Evolutionary conservation across 1,140 invertebrate genomes (phyloP), one percentile per base, ranked within the genome.

Genomic region (Muscidifurax raptorellus): DNA sequence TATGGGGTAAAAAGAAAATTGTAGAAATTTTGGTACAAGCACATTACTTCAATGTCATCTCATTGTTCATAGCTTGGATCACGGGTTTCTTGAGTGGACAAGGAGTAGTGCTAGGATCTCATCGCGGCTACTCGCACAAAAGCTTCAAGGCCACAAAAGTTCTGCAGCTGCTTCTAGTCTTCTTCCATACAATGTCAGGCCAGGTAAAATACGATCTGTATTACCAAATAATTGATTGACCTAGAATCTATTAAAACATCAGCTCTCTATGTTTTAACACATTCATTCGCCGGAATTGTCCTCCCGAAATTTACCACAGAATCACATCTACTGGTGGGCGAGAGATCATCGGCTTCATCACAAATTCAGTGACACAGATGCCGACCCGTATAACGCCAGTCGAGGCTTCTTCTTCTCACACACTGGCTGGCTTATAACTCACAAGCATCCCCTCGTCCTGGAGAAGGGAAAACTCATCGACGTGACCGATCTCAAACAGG

Each of bases 261-360:
- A 47, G 44, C 44, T 15, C 44, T 13, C 15, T 5, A 1, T 18
- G 0, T 47, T n/a, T n/a, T n/a, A n/a, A n/a, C n/a, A n/a, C 15
- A 47, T 47, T 47, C 44, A 47, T 13, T 18, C 12, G 44, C 44
- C 13, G 44, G 15, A 13, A 47, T 18, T 18, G 44, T 5, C 15
- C 44, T 47, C 44, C 15, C 44, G 44, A 47, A 59, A 59, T 59
- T 59, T 59, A 59, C 52, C 52, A 27, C 2, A 96, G 95, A 96
- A 96, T 90, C 93, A 94, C 86, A 94, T 96, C 18, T 94, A 94
- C 85, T 95, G 96, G 88, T 96, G 96, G 96, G 90, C 92, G 18
- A 90, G 95, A 47, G 95, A 96, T 87, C 96, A 97, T 89, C 93
- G 96, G 78, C 94, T 96, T 27, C 96, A 96, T 89, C 96, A 96